phyloP scores from a whole-genome alignment of 2,888 invertebrate species.

The Rapana venosa region DNA sequence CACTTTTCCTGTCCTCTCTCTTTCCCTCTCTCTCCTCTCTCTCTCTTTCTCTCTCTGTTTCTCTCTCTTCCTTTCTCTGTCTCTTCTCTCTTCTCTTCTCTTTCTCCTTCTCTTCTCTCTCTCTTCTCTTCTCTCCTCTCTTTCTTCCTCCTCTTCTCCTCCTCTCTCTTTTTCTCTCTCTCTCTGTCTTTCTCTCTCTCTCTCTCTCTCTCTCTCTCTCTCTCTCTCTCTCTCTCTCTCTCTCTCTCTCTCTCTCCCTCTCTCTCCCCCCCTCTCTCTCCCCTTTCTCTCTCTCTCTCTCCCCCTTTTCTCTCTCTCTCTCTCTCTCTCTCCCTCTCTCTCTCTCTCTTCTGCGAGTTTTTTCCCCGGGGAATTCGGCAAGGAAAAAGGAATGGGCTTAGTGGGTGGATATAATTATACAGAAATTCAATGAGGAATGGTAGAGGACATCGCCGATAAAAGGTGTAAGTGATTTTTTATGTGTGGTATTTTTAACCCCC shows the following conservation, averaged over 20 bases:
- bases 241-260: conserved; percentile 29
- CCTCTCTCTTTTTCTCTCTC: background rate
- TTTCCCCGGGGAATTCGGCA: no score
- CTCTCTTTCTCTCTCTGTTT: conserved; percentile 32
- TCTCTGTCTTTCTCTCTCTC: background rate
- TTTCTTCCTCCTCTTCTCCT: background rate
- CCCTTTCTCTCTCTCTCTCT: conserved; percentile 16
- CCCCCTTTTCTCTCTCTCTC: conserved; percentile 27
- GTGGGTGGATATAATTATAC: no score
- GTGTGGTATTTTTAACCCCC: no score
- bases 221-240: conserved; percentile 3
- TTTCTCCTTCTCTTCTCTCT: background rate
- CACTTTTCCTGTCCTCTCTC: conserved; percentile 6
- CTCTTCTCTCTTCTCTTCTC: no score
- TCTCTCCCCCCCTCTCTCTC: conserved; percentile 37
- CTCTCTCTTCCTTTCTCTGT: conserved; percentile 19
- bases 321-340: conserved; percentile 22
- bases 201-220: conserved; percentile 4
- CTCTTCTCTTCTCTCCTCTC: background rate
- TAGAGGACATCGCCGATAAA: no score
- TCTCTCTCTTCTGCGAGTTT: background rate
- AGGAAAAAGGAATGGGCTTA: no score
- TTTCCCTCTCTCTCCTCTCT: background rate
- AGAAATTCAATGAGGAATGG: no score
- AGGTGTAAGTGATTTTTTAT: no score